Percentiles rank a stretch among this genome's conserved stretches.
These are phyloP conservation scores for Seira ritae DNA, from an alignment of 2,888 invertebrate species.

Conservation along the genomic window DNA sequence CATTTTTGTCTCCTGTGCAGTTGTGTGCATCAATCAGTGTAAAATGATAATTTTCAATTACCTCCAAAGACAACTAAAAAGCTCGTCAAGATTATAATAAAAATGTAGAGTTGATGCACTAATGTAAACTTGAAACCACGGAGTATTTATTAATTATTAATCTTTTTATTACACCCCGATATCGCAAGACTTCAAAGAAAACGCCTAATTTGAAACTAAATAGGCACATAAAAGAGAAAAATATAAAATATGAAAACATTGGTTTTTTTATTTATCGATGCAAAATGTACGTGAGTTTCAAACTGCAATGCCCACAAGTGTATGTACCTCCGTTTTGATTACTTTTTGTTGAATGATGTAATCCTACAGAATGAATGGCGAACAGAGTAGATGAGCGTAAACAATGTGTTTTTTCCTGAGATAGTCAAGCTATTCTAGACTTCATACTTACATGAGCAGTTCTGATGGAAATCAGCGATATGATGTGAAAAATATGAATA, in stretches of 20 bases:
- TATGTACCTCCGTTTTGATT: background rate
- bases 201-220: background rate
- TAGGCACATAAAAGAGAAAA: slow-evolving; percentile 21
- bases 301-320: background rate
- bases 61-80: slow-evolving; percentile 1
- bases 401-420: background rate
- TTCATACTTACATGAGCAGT: background rate
- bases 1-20: no score
- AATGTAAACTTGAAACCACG: background rate
- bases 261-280: slow-evolving; percentile 17
- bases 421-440: no score
- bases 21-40: slow-evolving; percentile 12
- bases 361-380: background rate
- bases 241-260: no score
- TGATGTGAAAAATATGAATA: background rate
- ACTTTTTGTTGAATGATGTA: background rate
- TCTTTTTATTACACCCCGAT: background rate
- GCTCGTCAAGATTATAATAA: background rate
- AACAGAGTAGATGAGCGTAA: background rate
- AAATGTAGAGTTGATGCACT: no score
- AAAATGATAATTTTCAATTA: slow-evolving; percentile 18
- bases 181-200: background rate
- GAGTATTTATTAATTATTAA: slow-evolving; percentile 10
- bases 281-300: background rate
- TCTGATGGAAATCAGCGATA: background rate